phyloP scores from a whole-genome alignment of 2,888 invertebrate species.

The Lamproptera curius region DNA sequence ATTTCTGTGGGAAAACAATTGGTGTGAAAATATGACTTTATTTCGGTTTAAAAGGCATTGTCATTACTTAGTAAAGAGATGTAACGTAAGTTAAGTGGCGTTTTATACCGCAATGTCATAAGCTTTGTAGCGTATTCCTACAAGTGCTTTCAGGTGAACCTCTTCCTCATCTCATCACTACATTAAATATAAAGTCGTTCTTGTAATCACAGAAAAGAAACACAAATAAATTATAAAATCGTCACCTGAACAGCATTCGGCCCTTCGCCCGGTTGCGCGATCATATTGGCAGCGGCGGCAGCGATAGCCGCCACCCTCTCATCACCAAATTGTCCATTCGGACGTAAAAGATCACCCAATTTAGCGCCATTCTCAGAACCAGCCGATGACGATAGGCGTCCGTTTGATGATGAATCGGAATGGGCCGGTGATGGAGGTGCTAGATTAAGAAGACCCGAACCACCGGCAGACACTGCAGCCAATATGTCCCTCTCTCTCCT shows the following conservation, averaged over 20 bases:
- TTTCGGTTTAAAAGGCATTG: too few relatives aligned
- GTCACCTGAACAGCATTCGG: constrained; percentile 82
- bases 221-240: not conserved
- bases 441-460: constrained; percentile 81
- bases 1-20: too few relatives aligned
- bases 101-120: too few relatives aligned
- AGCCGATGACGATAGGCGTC: constrained; percentile 88
- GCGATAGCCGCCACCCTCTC: constrained; percentile 86
- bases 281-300: constrained; percentile 80
- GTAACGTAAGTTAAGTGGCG: too few relatives aligned
- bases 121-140: too few relatives aligned
- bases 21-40: too few relatives aligned
- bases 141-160: too few relatives aligned
- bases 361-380: constrained; percentile 84
- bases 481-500: constrained; percentile 90
- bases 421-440: constrained; percentile 92
- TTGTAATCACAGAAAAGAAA: too few relatives aligned
- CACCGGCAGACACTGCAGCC: constrained; percentile 81
- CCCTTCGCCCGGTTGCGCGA: constrained; percentile 79
- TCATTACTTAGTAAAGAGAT: too few relatives aligned
- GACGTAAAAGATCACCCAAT: constrained; percentile 78
- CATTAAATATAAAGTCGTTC: too few relatives aligned
- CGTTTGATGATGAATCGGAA: constrained; percentile 92
- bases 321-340: constrained; percentile 82
- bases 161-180: too few relatives aligned